phyloP scores from a whole-genome alignment of 2,888 invertebrate genomes.

The Hipparchia sbordonii region DNA sequence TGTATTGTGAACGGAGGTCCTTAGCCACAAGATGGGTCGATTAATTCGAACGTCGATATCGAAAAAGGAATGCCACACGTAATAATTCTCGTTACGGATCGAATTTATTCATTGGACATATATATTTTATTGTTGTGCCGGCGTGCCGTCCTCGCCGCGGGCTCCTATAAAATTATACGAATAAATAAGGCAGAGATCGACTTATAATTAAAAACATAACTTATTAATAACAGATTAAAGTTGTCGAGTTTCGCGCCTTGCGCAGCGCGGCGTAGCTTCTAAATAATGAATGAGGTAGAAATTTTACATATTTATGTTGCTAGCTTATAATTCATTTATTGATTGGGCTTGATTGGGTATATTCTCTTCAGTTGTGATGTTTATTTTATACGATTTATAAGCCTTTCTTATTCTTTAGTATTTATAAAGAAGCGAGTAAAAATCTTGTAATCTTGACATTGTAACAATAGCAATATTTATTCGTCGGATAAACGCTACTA shows the following conservation, averaged over 20 bases:
- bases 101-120: constrained; percentile 75
- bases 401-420: neutral
- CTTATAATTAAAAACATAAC: constrained; percentile 81
- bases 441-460: neutral
- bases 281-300: constrained; percentile 11
- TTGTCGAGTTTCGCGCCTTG: constrained; percentile 74
- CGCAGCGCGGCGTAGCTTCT: constrained; percentile 9
- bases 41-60: constrained; percentile 53
- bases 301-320: too few relatives aligned
- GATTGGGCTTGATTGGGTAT: too few relatives aligned
- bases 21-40: constrained; percentile 26
- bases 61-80: constrained; percentile 66
- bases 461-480: too few relatives aligned
- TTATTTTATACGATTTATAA: too few relatives aligned
- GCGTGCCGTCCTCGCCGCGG: constrained; percentile 65
- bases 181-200: constrained; percentile 77
- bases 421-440: neutral
- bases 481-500: too few relatives aligned
- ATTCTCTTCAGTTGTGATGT: too few relatives aligned
- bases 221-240: constrained; percentile 80
- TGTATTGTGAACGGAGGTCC: neutral
- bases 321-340: too few relatives aligned
- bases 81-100: constrained; percentile 78
- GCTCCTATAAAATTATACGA: constrained; percentile 80
- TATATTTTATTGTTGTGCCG: constrained; percentile 74